Conservation (phyloP, 2,888 invertebrate species). For the Leptinotarsa haldemani region DNA sequence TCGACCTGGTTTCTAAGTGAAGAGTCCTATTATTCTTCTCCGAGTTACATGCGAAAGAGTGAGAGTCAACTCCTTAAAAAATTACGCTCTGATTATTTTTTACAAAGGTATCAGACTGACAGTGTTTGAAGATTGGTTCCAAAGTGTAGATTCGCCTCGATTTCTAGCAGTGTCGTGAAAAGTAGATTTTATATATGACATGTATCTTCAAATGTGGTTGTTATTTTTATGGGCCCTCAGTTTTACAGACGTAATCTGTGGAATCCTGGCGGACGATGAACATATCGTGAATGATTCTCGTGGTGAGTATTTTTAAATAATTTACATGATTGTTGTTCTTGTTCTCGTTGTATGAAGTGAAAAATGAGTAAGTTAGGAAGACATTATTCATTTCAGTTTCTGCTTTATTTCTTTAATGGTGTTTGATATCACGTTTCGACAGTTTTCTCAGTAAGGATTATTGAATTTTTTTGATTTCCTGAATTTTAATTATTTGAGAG, state of each 20-base stretch:
- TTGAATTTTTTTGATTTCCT: too few species aligned
- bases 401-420: too few species aligned
- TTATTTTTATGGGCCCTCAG: constrained; percentile 62
- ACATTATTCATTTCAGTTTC: too few species aligned
- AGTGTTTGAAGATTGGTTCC: constrained; percentile 30
- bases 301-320: constrained; percentile 43
- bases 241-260: constrained; percentile 55
- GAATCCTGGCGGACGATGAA: constrained; percentile 61
- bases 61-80: constrained; percentile 40
- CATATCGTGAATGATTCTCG: constrained; percentile 49
- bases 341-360: too few species aligned
- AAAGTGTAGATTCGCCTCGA: constrained; percentile 16
- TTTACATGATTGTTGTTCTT: neutral
- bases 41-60: constrained; percentile 36
- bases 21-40: constrained; percentile 43
- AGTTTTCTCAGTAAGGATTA: too few species aligned
- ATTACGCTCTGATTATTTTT: constrained; percentile 58
- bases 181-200: constrained; percentile 37
- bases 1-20: constrained; percentile 57
- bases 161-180: constrained; percentile 26
- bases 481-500: too few species aligned
- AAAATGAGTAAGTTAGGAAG: too few species aligned
- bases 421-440: too few species aligned
- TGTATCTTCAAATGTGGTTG: constrained; percentile 62
- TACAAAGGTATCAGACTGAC: constrained; percentile 52